Evolutionary conservation across 2,113 vertebrate species (phyloP).

Genomic region (Anser brachyrhynchus): DNA sequence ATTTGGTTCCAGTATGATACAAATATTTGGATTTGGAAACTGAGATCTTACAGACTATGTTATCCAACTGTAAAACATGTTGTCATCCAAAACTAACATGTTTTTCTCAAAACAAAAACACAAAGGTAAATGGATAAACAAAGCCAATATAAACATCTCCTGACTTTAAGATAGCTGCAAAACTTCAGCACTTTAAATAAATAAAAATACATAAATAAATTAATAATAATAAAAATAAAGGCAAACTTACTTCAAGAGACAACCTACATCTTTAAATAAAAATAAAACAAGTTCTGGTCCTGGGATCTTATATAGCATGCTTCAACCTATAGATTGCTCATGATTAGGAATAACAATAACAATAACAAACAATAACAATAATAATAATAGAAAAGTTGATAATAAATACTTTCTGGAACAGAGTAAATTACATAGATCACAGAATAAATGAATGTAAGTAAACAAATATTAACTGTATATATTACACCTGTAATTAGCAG

Average conservation of each 20-base stretch:
- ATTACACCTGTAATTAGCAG: neutral
- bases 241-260: neutral
- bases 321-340: neutral
- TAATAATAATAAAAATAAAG: neutral
- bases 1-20: neutral
- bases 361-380: too few relatives aligned
- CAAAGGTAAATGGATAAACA: neutral
- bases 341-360: neutral
- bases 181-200: accelerated
- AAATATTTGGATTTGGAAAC: neutral
- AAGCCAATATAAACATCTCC: accelerated
- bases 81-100: neutral
- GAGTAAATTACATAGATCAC: neutral
- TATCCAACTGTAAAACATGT: neutral
- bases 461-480: neutral
- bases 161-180: neutral
- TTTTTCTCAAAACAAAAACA: neutral
- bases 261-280: neutral
- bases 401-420: neutral
- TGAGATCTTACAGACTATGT: neutral
- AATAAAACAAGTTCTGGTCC: neutral
- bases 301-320: neutral
- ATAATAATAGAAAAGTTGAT: too few relatives aligned
- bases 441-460: neutral
- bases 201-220: too few relatives aligned